Evolutionary conservation across 2,113 vertebrate species (phyloP).

Genomic region (Gambusia affinis): DNA sequence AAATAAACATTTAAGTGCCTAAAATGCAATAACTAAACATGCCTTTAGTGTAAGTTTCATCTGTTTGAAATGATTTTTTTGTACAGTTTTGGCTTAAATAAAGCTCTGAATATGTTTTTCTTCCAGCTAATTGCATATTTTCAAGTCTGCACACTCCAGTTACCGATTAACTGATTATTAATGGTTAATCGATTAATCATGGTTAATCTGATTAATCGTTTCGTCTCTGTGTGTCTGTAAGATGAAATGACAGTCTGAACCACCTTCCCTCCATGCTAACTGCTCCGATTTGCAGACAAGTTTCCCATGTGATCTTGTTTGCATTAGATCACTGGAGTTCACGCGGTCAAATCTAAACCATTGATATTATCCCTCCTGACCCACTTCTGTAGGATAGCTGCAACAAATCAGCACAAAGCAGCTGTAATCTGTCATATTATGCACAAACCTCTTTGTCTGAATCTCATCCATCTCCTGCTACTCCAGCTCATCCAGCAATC

Average conservation of each 20-base stretch:
- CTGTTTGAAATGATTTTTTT: too few relatives aligned
- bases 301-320: conserved; percentile 20
- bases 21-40: too few relatives aligned
- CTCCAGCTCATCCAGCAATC: conserved; percentile 51
- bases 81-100: too few relatives aligned
- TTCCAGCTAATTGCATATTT: too few relatives aligned
- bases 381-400: conserved; percentile 61
- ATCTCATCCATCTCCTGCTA: conserved; percentile 59
- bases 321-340: conserved; percentile 57
- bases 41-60: too few relatives aligned
- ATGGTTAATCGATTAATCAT: too few relatives aligned
- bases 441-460: conserved; percentile 34
- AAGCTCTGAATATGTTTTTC: too few relatives aligned
- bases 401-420: conserved; percentile 44
- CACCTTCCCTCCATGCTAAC: conserved; percentile 9
- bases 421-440: conserved; percentile 60
- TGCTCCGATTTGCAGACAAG: conserved; percentile 9
- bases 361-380: conserved; percentile 32
- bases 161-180: too few relatives aligned
- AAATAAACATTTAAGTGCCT: too few relatives aligned
- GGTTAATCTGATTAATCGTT: too few relatives aligned
- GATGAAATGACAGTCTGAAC: neutral
- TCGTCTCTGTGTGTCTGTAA: neutral
- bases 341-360: conserved; percentile 43
- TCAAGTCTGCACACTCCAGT: too few relatives aligned